A percentile compares a stretch with the other conserved stretches of the same genome.
phyloP scores from a whole-genome alignment of 2,888 invertebrate species.

The Rhogogaster chlorosoma region DNA sequence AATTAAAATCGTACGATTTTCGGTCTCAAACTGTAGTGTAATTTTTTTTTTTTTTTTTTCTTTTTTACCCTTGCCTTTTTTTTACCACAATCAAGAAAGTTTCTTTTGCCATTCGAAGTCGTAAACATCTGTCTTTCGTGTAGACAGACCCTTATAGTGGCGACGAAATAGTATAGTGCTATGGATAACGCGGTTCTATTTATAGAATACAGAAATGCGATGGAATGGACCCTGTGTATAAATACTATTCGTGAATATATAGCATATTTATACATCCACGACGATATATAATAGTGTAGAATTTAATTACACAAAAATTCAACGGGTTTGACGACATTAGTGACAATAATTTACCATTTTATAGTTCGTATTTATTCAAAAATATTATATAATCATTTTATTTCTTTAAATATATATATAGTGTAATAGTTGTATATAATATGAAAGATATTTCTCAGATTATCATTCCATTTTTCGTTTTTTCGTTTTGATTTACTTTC shows the following conservation, averaged over 20 bases:
- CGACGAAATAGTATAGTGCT: neutral
- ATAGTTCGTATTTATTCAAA: neutral
- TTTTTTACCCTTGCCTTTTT: too few species aligned
- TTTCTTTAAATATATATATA: neutral
- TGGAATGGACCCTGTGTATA: neutral
- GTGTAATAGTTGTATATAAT: neutral
- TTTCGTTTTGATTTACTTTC: neutral
- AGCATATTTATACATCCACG: neutral
- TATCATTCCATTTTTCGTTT: neutral
- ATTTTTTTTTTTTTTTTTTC: neutral
- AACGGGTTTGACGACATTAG: neutral
- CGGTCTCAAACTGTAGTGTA: neutral
- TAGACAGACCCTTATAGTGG: neutral
- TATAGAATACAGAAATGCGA: neutral
- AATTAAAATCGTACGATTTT: neutral
- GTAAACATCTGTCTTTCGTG: neutral
- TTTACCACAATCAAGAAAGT: too few species aligned
- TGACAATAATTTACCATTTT: neutral
- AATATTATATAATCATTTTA: neutral
- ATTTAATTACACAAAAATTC: neutral
- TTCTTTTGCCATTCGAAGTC: neutral
- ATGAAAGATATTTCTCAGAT: neutral
- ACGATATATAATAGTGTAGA: neutral
- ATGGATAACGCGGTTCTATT: constrained; percentile 4
- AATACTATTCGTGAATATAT: neutral